Evolutionary conservation across 2,113 vertebrate genomes (phyloP).

Genomic region (Chaetops frenatus): DNA sequence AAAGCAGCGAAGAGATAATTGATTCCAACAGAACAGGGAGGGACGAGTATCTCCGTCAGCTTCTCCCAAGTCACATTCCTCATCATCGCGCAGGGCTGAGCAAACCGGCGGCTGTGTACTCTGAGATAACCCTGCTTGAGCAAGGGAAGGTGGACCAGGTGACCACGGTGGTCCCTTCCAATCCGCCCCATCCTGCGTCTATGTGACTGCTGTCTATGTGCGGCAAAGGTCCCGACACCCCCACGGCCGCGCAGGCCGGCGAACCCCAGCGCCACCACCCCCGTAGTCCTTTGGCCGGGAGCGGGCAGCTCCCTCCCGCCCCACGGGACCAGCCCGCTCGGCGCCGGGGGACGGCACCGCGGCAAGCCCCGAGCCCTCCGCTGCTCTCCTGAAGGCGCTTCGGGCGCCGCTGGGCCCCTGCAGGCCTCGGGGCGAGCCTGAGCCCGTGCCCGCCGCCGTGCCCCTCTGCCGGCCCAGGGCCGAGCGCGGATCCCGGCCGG

Average conservation of each 20-base stretch:
- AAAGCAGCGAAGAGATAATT: not conserved
- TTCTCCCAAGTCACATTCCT: not conserved
- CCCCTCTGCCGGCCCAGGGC: not conserved
- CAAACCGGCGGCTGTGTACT: not conserved
- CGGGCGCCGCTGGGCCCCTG: not conserved
- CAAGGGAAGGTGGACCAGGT: not conserved
- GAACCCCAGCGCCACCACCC: accelerated
- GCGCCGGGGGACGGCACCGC: not conserved
- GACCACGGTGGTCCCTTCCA: no score
- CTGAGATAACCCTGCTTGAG: not conserved
- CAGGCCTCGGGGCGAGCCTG: not conserved
- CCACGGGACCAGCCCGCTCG: not conserved
- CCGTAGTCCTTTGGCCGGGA: not conserved
- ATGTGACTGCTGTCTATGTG: not conserved
- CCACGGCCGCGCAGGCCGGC: no score
- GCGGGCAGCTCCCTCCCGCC: not conserved
- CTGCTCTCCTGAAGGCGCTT: accelerated
- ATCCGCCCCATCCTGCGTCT: not conserved
- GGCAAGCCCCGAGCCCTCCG: not conserved
- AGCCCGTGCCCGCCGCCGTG: not conserved
- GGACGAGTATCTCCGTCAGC: accelerated
- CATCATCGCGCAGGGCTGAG: accelerated
- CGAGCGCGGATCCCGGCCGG: not conserved
- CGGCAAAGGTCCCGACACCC: accelerated
- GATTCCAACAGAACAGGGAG: accelerated